Evolutionary conservation across 2,888 invertebrate genomes (phyloP).

Genomic region (Bugulina stolonifera): DNA sequence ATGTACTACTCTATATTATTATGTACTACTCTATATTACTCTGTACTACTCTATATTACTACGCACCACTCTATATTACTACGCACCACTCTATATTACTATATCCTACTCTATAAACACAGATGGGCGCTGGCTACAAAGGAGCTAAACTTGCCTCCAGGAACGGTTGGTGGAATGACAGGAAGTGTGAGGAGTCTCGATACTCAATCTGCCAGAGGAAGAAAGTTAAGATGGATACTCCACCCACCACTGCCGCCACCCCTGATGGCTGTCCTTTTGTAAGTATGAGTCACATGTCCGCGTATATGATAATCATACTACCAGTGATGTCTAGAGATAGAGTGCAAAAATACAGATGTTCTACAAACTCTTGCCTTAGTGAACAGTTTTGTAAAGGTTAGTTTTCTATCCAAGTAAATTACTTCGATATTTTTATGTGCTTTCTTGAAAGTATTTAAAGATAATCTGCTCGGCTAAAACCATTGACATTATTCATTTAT

Average conservation of each 20-base stretch:
- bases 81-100: neutral
- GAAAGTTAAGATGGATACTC: neutral
- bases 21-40: neutral
- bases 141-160: neutral
- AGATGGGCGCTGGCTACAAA: neutral
- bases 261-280: neutral
- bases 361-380: too few species aligned
- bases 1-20: neutral
- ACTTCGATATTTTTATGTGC: too few species aligned
- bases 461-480: too few species aligned
- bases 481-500: too few species aligned
- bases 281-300: too few species aligned
- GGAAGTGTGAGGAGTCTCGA: conserved; percentile 1
- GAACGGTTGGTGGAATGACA: conserved; percentile 23
- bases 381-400: too few species aligned
- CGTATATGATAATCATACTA: too few species aligned
- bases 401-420: too few species aligned
- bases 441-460: too few species aligned
- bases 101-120: neutral
- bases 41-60: neutral
- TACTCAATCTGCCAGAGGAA: conserved; percentile 33
- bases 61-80: neutral
- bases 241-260: neutral
- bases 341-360: too few species aligned
- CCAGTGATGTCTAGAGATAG: too few species aligned